Evolutionary conservation across 2,797 vertebrate genomes (phyloP), one percentile per base, ranked within the genome.

Genomic region (Channallabes apus): DNA sequence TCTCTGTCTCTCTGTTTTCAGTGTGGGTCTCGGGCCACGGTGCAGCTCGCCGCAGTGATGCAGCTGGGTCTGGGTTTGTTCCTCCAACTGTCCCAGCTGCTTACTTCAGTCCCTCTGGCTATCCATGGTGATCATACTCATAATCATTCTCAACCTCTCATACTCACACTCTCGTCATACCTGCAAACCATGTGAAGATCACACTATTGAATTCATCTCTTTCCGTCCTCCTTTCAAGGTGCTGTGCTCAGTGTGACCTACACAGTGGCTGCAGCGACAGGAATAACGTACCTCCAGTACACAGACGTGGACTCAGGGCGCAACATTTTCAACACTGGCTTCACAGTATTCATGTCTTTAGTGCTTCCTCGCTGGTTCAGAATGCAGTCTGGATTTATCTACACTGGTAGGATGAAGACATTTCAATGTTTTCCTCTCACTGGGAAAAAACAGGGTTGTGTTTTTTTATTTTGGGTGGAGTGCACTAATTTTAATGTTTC

Each of bases 261-360:
- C n/a, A 89, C 95, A 0, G 88, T 96, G 72, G 94, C 96, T 0
- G 91, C 95, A 82, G 95, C 94, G 75, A 93, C 90, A 0, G 96
- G 96, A 41, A 93, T 97, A 90, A 95, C 95, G 78, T 96, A 93
- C 89, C 96, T 97, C 93, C 94, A 96, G 87, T 92, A 95, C 8
- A 91, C 95, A 0, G 92, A 96, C 87, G 95, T 96, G 2, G 95
- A 97, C 90, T 97, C 96, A 0, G 96, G 96, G 3, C 92, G 96
- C 27, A 97, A 97, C 85, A 95, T 96, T 91, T 97, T 97, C 92
- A 96, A 96, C 14, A 95, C 96, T 0, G 96, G 96, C 69, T 97
- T 97, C 22, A 88, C 95, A 77, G 91, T 96, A 90, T 97, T 97
- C 90, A 97, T 96, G 95, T 96, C 95, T 0, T 89, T 97, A 68